Base-by-base conservation (phyloP, 2,113 vertebrate genomes). In the Gasterosteus aculeatus region DNA sequence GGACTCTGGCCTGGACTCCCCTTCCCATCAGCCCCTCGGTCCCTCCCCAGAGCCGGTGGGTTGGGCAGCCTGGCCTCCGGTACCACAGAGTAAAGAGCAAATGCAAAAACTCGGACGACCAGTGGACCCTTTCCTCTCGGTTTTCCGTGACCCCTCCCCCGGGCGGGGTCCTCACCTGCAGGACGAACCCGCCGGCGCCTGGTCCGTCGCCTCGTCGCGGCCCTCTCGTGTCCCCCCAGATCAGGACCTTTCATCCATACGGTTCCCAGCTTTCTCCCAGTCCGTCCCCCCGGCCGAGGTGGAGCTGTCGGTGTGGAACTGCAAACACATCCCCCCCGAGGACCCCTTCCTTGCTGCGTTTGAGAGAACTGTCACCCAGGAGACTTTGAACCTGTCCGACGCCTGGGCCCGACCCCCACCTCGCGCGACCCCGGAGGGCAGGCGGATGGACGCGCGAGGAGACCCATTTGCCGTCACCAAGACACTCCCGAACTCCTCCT, bases 1-100 rank as follows among this genome's bases (percentile, higher is more conserved):
- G 72, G 97, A 98, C 88, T 98, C 96, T 0, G 97, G 97, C 7
- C 81, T 98, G 87, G 97, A 99, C 89, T 98, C 97, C 0, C 97
- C 97, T 0, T 97, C 95, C 7, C 96, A 95, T 88, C 95, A 93
- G 3, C 91, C 95, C 1, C 92, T 94, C 0, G 96, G 94, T 0
- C 96, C 95, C 16, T 98, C 95, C 16, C 96, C 97, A 0, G 97
- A 98, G 54, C 95, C 96, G 0, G 85, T 88, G 5, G 94, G 95
- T 4, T 97, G 97, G 96, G 95, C 95, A 0, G 95, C 95, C 0
- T 95, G 95, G 93, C 94, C 95, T 14, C 91, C 94, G 0, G 51
- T 79, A 1, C 75, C 92, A 0, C 95, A 95, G 77, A 92, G 85
- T 69, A 92, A 91, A 85, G 90, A 92, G 3, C 86, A 84, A 15